These are phyloP conservation scores for Agriopis aurantiaria DNA, from an alignment of 2,888 invertebrate species.

Conservation along the genomic window DNA sequence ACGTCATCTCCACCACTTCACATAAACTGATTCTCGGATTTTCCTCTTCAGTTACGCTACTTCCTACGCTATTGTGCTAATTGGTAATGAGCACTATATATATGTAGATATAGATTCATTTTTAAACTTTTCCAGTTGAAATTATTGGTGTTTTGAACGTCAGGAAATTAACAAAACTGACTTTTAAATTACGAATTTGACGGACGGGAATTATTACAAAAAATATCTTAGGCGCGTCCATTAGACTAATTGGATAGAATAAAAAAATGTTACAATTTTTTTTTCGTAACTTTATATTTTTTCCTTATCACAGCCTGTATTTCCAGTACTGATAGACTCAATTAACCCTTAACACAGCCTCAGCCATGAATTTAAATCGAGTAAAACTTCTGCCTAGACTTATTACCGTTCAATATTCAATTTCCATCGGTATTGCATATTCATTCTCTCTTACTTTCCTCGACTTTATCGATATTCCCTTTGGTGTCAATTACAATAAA, in stretches of 20 bases:
- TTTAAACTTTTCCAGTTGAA: background rate
- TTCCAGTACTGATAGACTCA: conserved; percentile 20
- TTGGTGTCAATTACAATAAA: conserved; percentile 61
- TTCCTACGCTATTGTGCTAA: too few species aligned
- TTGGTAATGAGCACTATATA: too few species aligned
- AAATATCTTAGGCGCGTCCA: background rate
- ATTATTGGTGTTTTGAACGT: too few species aligned
- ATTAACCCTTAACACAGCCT: conserved; percentile 29
- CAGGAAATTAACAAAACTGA: background rate
- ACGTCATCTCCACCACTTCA: too few species aligned
- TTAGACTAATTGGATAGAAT: conserved; percentile 2
- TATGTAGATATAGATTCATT: background rate
- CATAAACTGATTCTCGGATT: too few species aligned
- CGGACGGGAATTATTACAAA: background rate
- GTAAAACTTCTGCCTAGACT: conserved; percentile 46
- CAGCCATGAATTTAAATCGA: conserved; percentile 31
- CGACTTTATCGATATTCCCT: conserved; percentile 39
- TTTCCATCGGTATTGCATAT: conserved; percentile 57
- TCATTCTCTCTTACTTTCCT: conserved; percentile 54
- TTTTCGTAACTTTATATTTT: background rate
- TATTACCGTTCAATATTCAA: conserved; percentile 56
- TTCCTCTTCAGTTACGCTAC: too few species aligned
- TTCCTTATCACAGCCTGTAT: conserved; percentile 1
- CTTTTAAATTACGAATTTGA: background rate
- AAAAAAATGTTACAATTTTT: background rate